These are phyloP conservation scores for Lasioglossum figueresi DNA, from an alignment of 2,888 invertebrate species.

Conservation along the genomic window DNA sequence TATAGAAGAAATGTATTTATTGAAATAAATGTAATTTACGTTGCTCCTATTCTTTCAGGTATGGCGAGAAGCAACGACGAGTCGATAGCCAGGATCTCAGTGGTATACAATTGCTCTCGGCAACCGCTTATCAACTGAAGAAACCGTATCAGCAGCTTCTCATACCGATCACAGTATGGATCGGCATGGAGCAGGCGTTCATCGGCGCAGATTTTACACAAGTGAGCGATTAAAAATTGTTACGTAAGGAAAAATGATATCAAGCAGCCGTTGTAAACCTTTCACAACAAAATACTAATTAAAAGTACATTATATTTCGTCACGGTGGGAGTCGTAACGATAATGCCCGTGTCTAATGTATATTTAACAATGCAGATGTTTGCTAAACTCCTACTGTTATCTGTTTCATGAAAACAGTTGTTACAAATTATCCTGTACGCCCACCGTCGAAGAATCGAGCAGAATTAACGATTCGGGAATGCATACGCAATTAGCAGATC, in stretches of 20 bases:
- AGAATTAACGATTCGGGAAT: background rate
- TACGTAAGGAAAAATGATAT: background rate
- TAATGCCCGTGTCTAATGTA: background rate
- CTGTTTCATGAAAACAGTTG: background rate
- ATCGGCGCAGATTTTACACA: slow-evolving; percentile 96
- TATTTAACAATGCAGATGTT: background rate
- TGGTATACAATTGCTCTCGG: slow-evolving; percentile 92
- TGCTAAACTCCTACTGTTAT: background rate
- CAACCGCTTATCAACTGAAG: slow-evolving; percentile 95
- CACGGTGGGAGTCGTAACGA: background rate
- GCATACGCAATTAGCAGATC: background rate
- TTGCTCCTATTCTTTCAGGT: slow-evolving; percentile 85
- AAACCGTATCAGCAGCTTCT: slow-evolving; percentile 96
- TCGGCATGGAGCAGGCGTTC: slow-evolving; percentile 99
- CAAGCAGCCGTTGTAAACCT: background rate
- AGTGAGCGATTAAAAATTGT: slow-evolving; percentile 82
- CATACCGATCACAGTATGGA: slow-evolving; percentile 97
- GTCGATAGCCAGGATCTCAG: slow-evolving; percentile 90
- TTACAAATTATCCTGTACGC: background rate
- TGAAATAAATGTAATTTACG: background rate
- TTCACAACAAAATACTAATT: background rate
- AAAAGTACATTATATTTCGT: background rate
- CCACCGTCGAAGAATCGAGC: background rate
- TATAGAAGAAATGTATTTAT: too few relatives aligned
- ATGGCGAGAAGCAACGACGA: slow-evolving; percentile 93